Evolutionary conservation across 1,140 invertebrate species (phyloP).

Genomic region (Temnothorax longispinosus): DNA sequence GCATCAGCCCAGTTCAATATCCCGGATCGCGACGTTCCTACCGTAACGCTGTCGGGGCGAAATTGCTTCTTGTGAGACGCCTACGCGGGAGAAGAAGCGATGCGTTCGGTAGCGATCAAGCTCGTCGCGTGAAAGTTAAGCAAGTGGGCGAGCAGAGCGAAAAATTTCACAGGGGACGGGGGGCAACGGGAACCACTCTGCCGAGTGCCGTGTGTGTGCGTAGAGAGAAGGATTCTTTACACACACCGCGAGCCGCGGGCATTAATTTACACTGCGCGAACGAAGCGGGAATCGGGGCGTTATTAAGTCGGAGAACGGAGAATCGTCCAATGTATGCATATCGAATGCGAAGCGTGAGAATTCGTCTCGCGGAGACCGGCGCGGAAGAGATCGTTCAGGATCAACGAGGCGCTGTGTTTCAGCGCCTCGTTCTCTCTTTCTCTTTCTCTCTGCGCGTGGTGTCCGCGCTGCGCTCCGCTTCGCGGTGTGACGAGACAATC

Average conservation of each 20-base stretch:
- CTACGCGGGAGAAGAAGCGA: slow-evolving; percentile 20
- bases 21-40: neutral
- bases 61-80: neutral
- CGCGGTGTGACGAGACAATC: slow-evolving; percentile 68
- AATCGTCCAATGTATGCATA: slow-evolving; percentile 2
- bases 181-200: neutral
- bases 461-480: neutral
- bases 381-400: slow-evolving; percentile 61
- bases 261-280: slow-evolving; percentile 65
- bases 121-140: slow-evolving; percentile 53
- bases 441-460: neutral
- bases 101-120: slow-evolving; percentile 39
- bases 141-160: slow-evolving; percentile 27
- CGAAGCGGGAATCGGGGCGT: slow-evolving; percentile 29
- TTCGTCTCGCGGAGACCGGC: slow-evolving; percentile 64
- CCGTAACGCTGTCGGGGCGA: neutral
- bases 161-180: slow-evolving; percentile 1
- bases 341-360: slow-evolving; percentile 68
- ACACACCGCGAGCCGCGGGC: slow-evolving; percentile 5
- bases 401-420: slow-evolving; percentile 55
- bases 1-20: neutral
- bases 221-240: slow-evolving; percentile 55
- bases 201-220: neutral
- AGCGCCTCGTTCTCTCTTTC: slow-evolving; percentile 50
- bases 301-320: slow-evolving; percentile 60